Evolutionary conservation across 2,888 invertebrate species (phyloP).

Genomic region (Dorcus parallelipipedus): DNA sequence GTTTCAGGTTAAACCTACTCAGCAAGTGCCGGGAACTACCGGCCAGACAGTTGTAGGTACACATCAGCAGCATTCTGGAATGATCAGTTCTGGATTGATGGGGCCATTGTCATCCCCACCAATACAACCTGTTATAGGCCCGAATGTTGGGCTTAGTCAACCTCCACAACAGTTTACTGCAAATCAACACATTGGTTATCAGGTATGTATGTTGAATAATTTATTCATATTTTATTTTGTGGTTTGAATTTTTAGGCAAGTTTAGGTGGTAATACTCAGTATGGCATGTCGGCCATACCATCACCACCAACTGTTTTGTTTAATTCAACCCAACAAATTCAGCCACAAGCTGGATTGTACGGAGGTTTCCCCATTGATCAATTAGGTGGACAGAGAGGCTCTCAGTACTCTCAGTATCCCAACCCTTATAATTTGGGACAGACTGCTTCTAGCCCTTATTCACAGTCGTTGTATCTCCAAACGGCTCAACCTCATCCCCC

Average conservation of each 20-base stretch:
- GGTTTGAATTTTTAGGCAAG: conserved; percentile 37
- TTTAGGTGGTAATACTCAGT: conserved; percentile 56
- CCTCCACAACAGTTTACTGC: conserved; percentile 55
- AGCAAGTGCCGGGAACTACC: conserved; percentile 62
- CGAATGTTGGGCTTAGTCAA: conserved; percentile 49
- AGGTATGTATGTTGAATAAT: conserved; percentile 50
- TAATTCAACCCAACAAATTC: conserved; percentile 72
- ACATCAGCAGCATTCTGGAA: conserved; percentile 48
- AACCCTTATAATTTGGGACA: conserved; percentile 55
- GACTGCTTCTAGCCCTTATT: conserved; percentile 65
- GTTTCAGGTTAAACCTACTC: conserved; percentile 72
- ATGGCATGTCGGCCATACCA: conserved; percentile 80
- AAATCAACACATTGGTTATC: conserved; percentile 69
- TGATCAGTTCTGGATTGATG: conserved; percentile 45
- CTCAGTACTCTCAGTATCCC: conserved; percentile 77
- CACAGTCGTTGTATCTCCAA: conserved; percentile 65
- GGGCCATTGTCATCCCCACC: conserved; percentile 59
- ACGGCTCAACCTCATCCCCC: conserved; percentile 53
- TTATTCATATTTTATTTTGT: conserved; percentile 1
- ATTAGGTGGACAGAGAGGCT: conserved; percentile 67
- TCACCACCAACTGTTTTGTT: conserved; percentile 81
- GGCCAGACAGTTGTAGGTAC: conserved; percentile 44
- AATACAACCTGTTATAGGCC: conserved; percentile 54
- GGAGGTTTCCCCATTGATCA: conserved; percentile 73
- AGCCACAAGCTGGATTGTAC: conserved; percentile 72